Evolutionary conservation across 2,113 vertebrate genomes (phyloP).

Genomic region (Poecile atricapillus): DNA sequence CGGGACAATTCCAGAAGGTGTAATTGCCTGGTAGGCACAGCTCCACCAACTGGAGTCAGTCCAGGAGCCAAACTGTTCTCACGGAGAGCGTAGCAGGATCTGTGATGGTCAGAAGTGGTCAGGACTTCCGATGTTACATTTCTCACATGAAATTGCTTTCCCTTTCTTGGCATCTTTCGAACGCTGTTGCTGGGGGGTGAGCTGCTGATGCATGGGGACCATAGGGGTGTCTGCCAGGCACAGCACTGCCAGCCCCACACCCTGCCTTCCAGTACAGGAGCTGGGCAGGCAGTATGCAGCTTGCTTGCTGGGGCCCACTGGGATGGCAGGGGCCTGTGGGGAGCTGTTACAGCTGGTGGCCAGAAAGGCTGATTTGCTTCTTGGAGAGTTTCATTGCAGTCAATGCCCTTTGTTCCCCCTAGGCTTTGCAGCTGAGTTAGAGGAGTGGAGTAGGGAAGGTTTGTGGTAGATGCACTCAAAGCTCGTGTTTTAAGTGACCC

Average conservation of each 20-base stretch:
- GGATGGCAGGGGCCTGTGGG: background rate
- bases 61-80: background rate
- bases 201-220: background rate
- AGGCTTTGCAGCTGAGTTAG: background rate
- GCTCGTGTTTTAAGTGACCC: constrained; percentile 31
- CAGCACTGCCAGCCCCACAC: rapidly evolving
- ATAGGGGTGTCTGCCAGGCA: background rate
- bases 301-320: background rate
- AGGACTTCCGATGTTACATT: rapidly evolving
- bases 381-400: background rate
- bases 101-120: background rate
- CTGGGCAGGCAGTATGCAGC: background rate
- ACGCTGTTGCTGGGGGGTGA: rapidly evolving
- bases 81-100: background rate
- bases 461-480: background rate
- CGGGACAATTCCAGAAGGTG: background rate
- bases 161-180: background rate
- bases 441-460: background rate
- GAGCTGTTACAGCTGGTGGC: background rate
- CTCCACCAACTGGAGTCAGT: background rate
- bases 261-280: background rate
- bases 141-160: background rate
- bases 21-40: background rate
- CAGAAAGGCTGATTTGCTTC: background rate
- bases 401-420: background rate